Evolutionary conservation across 2,888 invertebrate genomes (phyloP).

Genomic region (Andricus curvator): DNA sequence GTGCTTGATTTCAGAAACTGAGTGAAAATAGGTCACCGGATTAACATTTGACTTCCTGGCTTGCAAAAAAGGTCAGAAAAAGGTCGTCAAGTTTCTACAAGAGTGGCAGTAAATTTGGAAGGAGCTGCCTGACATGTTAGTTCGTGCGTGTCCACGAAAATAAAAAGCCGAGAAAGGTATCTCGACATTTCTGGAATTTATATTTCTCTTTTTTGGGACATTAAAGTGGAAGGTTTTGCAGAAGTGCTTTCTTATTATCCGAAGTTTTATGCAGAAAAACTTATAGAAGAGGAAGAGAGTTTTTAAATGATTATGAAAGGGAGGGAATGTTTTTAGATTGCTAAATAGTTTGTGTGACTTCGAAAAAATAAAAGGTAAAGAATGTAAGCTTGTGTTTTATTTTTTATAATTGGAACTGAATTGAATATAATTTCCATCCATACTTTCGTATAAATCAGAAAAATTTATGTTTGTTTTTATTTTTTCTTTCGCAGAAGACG

Average conservation of each 20-base stretch:
- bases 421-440: neutral
- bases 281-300: neutral
- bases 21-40: neutral
- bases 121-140: neutral
- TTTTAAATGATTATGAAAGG: neutral
- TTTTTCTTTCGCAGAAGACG: neutral
- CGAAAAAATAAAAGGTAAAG: conserved; percentile 4
- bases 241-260: neutral
- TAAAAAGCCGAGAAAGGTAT: conserved; percentile 3
- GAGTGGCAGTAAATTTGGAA: conserved; percentile 12
- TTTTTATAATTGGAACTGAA: neutral
- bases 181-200: conserved; percentile 11
- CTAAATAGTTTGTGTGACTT: neutral
- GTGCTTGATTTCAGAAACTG: neutral
- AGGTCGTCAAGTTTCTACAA: neutral
- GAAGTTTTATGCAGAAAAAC: neutral
- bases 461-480: neutral
- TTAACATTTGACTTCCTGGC: conserved; percentile 19
- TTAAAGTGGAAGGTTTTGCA: neutral
- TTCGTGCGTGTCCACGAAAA: conserved; percentile 23
- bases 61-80: neutral
- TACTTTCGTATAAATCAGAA: neutral
- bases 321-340: neutral
- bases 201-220: neutral
- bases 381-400: neutral